phyloP scores from a whole-genome alignment of 1,140 invertebrate genomes.

The Drosophila albomicans region DNA sequence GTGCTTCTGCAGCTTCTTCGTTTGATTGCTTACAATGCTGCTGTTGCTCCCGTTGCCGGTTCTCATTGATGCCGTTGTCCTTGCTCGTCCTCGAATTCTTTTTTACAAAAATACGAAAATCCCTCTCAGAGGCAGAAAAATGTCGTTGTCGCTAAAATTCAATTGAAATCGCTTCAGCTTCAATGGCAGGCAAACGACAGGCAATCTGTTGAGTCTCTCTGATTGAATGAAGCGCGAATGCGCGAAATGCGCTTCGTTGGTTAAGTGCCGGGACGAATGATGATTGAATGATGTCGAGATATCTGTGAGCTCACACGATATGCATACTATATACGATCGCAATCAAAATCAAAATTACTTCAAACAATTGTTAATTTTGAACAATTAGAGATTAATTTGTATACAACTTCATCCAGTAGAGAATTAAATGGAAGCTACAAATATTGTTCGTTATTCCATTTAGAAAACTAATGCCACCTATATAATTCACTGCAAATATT shows the following conservation, averaged over 20 bases:
- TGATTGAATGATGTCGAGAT: slow-evolving; percentile 1
- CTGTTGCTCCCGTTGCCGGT: background rate
- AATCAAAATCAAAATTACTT: too few relatives aligned
- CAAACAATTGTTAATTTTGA: too few relatives aligned
- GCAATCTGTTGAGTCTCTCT: slow-evolving; percentile 78
- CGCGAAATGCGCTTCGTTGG: slow-evolving; percentile 64
- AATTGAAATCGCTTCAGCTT: slow-evolving; percentile 80
- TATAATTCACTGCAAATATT: too few relatives aligned
- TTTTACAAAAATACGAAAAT: slow-evolving; percentile 67
- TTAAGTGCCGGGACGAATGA: slow-evolving; percentile 20
- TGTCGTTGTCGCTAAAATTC: slow-evolving; percentile 73
- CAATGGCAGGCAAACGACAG: slow-evolving; percentile 78
- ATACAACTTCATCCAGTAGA: too few relatives aligned
- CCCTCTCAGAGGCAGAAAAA: slow-evolving; percentile 58
- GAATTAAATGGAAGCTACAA: too few relatives aligned
- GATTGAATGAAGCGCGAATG: slow-evolving; percentile 73
- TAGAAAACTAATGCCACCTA: too few relatives aligned
- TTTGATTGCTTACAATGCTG: slow-evolving; percentile 71
- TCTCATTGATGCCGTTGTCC: slow-evolving; percentile 26
- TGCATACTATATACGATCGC: background rate
- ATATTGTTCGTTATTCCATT: too few relatives aligned
- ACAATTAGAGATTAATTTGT: too few relatives aligned
- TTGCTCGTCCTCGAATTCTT: slow-evolving; percentile 40
- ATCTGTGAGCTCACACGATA: background rate
- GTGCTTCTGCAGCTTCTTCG: slow-evolving; percentile 18